These are phyloP conservation scores for Sardina pilchardus DNA, from an alignment of 2,113 vertebrate species.

Conservation along the genomic window DNA sequence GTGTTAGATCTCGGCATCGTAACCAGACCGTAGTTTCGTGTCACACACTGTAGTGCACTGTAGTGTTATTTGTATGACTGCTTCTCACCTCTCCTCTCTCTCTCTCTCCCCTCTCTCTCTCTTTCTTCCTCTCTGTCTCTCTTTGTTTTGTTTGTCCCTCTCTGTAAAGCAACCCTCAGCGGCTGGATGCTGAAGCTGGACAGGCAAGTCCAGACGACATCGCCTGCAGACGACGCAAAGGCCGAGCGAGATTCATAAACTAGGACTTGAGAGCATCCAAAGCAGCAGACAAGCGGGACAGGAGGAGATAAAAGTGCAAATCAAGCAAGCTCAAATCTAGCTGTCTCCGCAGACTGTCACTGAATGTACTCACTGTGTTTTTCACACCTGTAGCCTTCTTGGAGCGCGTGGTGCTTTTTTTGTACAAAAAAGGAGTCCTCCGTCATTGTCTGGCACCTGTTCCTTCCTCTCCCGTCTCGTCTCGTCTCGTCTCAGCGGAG, in stretches of 20 bases:
- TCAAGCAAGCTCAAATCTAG: not conserved
- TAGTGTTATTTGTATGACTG: not conserved
- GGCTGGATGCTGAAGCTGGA: not conserved
- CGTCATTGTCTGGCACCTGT: not conserved
- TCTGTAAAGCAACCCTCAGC: not conserved
- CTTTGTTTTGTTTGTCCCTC: no score
- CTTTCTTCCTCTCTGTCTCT: constrained; percentile 4
- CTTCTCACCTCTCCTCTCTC: no score
- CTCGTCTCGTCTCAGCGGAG: not conserved
- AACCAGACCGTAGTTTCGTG: constrained; percentile 55
- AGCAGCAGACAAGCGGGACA: not conserved
- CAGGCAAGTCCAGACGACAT: not conserved
- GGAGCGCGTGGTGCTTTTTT: not conserved
- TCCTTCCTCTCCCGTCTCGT: not conserved
- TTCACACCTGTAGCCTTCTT: not conserved
- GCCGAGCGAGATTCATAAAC: not conserved
- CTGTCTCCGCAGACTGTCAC: not conserved
- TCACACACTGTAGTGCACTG: constrained; percentile 14
- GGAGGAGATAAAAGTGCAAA: not conserved
- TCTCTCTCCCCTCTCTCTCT: not conserved
- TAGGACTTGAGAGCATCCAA: not conserved
- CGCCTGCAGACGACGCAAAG: not conserved
- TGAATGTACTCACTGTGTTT: not conserved
- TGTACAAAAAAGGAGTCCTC: not conserved
- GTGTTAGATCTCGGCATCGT: constrained; percentile 45